Evolutionary conservation across 2,888 invertebrate species (phyloP), one percentile per base, ranked within the genome.

Genomic region (Amphipyra berbera): DNA sequence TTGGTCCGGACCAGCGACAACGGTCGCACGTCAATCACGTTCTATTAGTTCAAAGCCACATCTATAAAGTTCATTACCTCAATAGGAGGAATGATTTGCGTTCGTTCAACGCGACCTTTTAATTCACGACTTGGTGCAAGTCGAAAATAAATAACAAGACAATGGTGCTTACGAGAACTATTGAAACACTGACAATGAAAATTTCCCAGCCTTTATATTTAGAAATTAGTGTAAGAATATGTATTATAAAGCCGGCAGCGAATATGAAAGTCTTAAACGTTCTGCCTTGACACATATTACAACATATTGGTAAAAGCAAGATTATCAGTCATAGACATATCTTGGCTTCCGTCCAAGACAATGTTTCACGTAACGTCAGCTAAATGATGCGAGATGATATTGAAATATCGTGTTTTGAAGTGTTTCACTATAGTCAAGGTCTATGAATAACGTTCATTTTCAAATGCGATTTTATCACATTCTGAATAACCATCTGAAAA

Each of bases 21-120:
- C 83, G 82, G 84, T 91, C 92, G 82, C 89, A 91, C 91, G 90
- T 88, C 93, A 90, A 93, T 93, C 91, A 87, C 82, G 82, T 86
- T 91, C 88, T 89, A 94, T 93, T 90, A 87, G 90, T 91, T 91
- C 93, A 93, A 92, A 92, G 93, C 87, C 92, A 91, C 88, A 89
- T 92, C 89, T 87, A 90, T 92, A 90, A 89, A 90, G 90, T 91
- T 91, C 89, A 90, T 89, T 90, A 90, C 82, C 86, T 89, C 86
- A 88, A 89, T 89, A 81, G 86, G 84, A 82, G 70, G 76, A 84
- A 81, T 80, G 78, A 87, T 88, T 87, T 86, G 82, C 80, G 82
- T 83, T 77, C 72, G 79, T 75, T 77, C 77, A 79, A 76, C 67
- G 73, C 79, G 84, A 82, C 85, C 86, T 88, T 84, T 76, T 76